Evolutionary conservation across 2,888 invertebrate species (phyloP).

Genomic region (Drosophila niveifrons): DNA sequence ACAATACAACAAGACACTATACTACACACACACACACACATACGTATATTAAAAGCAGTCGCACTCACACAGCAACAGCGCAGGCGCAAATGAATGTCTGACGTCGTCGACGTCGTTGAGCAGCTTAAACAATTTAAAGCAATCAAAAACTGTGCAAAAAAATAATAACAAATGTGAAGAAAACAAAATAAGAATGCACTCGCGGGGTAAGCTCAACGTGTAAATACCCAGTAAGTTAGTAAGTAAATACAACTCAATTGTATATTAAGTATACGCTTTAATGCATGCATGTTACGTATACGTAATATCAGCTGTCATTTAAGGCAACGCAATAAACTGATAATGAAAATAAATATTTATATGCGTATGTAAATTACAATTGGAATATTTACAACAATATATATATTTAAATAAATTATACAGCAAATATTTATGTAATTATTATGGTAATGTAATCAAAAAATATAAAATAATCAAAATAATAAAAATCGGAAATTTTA

Average conservation of each 20-base stretch:
- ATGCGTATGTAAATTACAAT: no score
- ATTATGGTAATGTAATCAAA: no score
- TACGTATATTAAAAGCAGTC: background rate
- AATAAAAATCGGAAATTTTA: no score
- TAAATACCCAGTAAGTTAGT: background rate
- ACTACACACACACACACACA: conserved; percentile 17
- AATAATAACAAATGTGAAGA: conserved; percentile 39
- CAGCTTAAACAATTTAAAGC: conserved; percentile 68
- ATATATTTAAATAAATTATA: no score
- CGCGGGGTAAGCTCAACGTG: conserved; percentile 14
- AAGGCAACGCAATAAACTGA: no score
- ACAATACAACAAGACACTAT: conserved; percentile 3
- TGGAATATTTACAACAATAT: no score
- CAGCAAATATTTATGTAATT: no score
- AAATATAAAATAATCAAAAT: no score
- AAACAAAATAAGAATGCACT: conserved; percentile 21
- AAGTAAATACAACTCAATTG: no score
- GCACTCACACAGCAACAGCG: conserved; percentile 11
- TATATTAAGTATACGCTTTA: background rate
- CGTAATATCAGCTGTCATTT: background rate
- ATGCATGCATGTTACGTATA: conserved; percentile 1
- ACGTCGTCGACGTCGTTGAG: conserved; percentile 35
- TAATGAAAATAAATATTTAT: no score
- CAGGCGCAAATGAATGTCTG: conserved; percentile 35
- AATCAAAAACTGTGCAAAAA: conserved; percentile 64